These are phyloP conservation scores for Dromius quadrimaculatus DNA, from an alignment of 2,888 invertebrate species.

Conservation along the genomic window DNA sequence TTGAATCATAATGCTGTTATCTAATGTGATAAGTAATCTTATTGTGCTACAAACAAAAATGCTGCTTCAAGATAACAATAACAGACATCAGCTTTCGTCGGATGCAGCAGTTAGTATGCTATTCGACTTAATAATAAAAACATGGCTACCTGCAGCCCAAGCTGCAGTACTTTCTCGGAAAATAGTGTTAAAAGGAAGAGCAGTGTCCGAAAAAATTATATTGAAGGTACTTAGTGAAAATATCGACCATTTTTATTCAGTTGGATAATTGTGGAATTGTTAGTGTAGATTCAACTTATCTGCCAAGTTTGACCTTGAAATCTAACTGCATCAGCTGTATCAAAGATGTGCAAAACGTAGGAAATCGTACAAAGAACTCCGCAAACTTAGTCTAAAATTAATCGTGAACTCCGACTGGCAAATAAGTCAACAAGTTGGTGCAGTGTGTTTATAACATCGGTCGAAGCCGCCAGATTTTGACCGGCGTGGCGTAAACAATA, in stretches of 20 bases:
- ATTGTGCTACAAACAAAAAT: neutral
- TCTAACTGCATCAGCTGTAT: conserved; percentile 8
- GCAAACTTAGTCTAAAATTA: conserved; percentile 21
- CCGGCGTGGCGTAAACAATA: neutral
- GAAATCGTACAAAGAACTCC: conserved; percentile 26
- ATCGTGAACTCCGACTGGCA: neutral
- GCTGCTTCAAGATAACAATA: conserved; percentile 13
- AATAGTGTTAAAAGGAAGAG: neutral
- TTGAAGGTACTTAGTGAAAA: too few relatives aligned
- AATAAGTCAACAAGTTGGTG: conserved; percentile 46
- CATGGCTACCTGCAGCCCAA: conserved; percentile 6
- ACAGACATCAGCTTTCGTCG: neutral
- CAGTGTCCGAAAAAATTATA: neutral
- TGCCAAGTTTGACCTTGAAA: conserved; percentile 8
- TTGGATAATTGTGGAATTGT: too few relatives aligned
- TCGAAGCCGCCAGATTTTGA: neutral
- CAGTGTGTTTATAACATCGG: conserved; percentile 43
- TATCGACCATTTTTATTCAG: too few relatives aligned
- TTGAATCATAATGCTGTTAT: too few relatives aligned
- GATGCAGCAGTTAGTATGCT: neutral
- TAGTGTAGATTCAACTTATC: too few relatives aligned
- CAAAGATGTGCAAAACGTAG: neutral
- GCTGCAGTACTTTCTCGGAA: neutral
- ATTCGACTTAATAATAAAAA: neutral
- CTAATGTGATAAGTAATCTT: neutral